Evolutionary conservation across 2,113 vertebrate genomes (phyloP).

Genomic region (Sinocyclocheilus rhinocerous): DNA sequence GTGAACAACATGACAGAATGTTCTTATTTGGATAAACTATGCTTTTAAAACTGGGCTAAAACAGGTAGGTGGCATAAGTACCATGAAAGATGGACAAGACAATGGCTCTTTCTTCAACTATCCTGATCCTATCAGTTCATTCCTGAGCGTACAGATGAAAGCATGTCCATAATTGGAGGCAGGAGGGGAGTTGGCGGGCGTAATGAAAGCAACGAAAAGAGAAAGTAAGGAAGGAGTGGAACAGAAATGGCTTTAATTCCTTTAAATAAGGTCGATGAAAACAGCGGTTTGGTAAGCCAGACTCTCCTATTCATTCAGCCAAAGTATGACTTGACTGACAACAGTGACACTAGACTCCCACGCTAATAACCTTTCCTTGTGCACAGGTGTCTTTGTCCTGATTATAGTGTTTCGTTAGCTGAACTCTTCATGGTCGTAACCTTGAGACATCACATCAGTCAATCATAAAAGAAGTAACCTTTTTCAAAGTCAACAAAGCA

Average conservation of each 20-base stretch:
- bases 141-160: constrained; percentile 78
- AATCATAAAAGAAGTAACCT: background rate
- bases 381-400: constrained; percentile 55
- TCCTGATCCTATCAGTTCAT: constrained; percentile 79
- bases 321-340: constrained; percentile 71
- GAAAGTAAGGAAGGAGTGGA: constrained; percentile 64
- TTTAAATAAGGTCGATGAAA: constrained; percentile 75
- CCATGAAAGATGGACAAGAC: constrained; percentile 56
- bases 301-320: constrained; percentile 37
- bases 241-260: constrained; percentile 74
- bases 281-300: constrained; percentile 56
- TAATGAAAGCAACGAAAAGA: constrained; percentile 71
- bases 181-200: constrained; percentile 63
- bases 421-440: background rate
- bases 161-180: constrained; percentile 76
- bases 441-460: constrained; percentile 22
- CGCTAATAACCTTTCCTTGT: constrained; percentile 74
- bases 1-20: constrained; percentile 13
- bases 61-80: constrained; percentile 52
- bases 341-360: constrained; percentile 67
- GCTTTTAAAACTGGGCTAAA: constrained; percentile 8
- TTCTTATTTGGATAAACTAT: background rate
- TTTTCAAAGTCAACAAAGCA: background rate
- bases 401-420: constrained; percentile 57
- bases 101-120: constrained; percentile 78